Base-by-base conservation (phyloP, 37 sponge, comb jelly and placozoan genomes). In the Oopsacas minuta region DNA sequence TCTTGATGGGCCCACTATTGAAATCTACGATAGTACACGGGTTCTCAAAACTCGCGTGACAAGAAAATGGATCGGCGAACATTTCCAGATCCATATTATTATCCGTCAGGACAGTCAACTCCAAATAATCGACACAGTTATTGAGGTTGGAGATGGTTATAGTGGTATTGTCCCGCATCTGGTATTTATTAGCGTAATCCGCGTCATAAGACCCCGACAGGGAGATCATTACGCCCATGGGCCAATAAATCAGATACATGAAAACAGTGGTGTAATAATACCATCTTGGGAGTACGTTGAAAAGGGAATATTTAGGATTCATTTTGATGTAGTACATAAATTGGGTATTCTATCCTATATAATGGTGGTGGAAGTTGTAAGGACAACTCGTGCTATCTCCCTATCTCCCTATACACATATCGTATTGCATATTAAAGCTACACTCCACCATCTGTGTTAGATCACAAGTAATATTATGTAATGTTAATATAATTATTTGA, bases 231-330 rank as follows among this genome's bases (percentile, higher is more conserved):
- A 61, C 28, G 7, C 28, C 20, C 75, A 61, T 61, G 3, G 75
- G 75, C 75, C 75, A 61, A n/a, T 61, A 61, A 3, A 61, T 10
- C 7, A 61, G 75, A 34, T 61, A 61, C 75, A 61, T 3, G 22
- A 61, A 61, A 32, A 61, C 1, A 10, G 75, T 12, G 17, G 22
- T 3, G 22, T 61, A 61, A n/a, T 61, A 61, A 34, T 61, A 61
- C 75, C 75, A 61, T 61, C 28, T 61, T 5, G 75, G 75, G 7
- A 61, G 22, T 32, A 61, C 75, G 75, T 61, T 61, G 75, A 61
- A 61, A n/a, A 61, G 75, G 5, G 75, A 61, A n/a, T 61, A 61
- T 61, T 61, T 34, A n/a, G 22, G 15, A 17, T 8, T 8, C 49
- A 42, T 42, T 42, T 42, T 8, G 8, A 42, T 42, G 49, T 42